These are phyloP conservation scores for Artibeus jamaicensis DNA, from an alignment of 2,797 vertebrate species.

Conservation along the genomic window DNA sequence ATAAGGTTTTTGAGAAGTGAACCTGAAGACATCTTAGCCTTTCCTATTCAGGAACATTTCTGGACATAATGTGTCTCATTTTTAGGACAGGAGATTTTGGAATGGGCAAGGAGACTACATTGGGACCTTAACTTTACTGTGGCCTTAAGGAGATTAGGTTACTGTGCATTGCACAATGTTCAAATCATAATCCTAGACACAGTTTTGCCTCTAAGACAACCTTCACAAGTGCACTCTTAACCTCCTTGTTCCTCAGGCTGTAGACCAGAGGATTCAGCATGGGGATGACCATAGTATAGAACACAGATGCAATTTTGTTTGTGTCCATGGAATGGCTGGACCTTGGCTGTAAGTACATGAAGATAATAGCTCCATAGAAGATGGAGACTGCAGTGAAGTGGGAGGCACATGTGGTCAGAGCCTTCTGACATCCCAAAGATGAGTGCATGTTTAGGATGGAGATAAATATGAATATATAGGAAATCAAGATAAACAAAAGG, in stretches of 20 bases:
- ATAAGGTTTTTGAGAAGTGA: background rate
- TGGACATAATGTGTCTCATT: background rate
- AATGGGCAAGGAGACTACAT: background rate
- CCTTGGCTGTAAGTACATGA: no score
- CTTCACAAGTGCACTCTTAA: constrained; percentile 58
- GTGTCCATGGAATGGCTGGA: background rate
- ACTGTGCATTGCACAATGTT: background rate
- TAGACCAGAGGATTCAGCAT: no score
- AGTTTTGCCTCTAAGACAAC: background rate
- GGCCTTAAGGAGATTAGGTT: background rate
- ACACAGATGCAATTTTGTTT: constrained; percentile 74
- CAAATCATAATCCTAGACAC: background rate
- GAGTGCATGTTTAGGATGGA: background rate
- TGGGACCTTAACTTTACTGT: background rate
- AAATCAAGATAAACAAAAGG: no score
- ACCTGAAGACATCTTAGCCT: background rate
- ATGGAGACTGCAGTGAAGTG: no score
- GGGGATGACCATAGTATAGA: constrained; percentile 76
- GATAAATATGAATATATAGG: no score
- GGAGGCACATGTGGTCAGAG: no score
- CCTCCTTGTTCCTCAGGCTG: constrained; percentile 77
- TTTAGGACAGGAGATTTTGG: background rate
- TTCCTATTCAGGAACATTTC: background rate
- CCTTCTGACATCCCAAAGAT: no score
- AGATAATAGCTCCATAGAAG: no score